Conservation (phyloP, 1,140 invertebrate species). For the Zophobas morio region DNA sequence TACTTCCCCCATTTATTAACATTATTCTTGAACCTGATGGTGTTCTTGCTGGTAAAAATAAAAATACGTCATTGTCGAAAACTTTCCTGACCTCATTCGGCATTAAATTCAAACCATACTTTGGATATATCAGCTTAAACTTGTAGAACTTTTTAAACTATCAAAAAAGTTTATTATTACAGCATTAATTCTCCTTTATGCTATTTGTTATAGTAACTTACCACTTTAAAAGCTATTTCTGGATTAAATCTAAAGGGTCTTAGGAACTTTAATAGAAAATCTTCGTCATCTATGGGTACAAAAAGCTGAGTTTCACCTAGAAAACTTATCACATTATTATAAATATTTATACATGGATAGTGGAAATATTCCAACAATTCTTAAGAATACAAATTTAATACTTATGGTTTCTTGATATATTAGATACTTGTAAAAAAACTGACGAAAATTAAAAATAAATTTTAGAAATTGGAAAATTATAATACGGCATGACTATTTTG, state of each 20-base stretch:
- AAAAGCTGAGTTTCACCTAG: conserved; percentile 71
- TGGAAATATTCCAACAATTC: too few species aligned
- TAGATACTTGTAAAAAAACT: too few species aligned
- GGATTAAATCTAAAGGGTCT: conserved; percentile 87
- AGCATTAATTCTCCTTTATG: too few species aligned
- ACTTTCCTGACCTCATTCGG: conserved; percentile 69
- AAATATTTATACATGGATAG: too few species aligned
- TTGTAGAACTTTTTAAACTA: conserved; percentile 75
- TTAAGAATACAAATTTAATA: too few species aligned
- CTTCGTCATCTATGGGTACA: conserved; percentile 78
- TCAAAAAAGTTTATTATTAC: conserved; percentile 43
- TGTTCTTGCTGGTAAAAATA: conserved; percentile 72
- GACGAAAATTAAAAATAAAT: too few species aligned
- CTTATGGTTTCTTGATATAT: too few species aligned
- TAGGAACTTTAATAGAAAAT: conserved; percentile 80
- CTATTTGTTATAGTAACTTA: conserved; percentile 64
- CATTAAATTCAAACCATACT: conserved; percentile 69
- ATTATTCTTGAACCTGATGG: conserved; percentile 72
- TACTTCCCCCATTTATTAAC: conserved; percentile 73
- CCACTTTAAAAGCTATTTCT: conserved; percentile 80
- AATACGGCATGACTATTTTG: too few species aligned
- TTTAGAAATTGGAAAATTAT: too few species aligned
- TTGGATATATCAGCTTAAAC: conserved; percentile 72
- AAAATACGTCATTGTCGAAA: conserved; percentile 71
- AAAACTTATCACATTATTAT: conserved; percentile 41